phyloP scores from a whole-genome alignment of 2,797 vertebrate species.

The Ambastaia sidthimunki region DNA sequence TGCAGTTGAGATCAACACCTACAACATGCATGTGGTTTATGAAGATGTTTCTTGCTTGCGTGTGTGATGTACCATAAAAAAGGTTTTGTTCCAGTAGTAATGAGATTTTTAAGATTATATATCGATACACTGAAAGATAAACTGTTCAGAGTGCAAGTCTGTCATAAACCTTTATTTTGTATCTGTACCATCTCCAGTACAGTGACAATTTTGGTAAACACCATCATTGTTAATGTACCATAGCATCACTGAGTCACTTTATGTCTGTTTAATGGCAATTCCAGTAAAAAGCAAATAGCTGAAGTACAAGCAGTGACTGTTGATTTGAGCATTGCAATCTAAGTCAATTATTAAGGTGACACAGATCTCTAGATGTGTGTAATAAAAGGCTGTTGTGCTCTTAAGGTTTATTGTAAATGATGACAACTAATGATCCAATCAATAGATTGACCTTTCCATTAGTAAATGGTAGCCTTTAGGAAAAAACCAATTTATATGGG shows the following conservation, averaged over 20 bases:
- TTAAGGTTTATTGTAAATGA: background rate
- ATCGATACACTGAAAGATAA: background rate
- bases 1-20: too few relatives aligned
- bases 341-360: constrained; percentile 2
- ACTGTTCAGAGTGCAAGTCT: background rate
- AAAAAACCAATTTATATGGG: background rate
- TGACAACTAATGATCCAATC: background rate
- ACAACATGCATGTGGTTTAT: too few relatives aligned
- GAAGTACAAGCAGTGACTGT: background rate
- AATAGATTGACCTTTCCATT: background rate
- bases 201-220: constrained; percentile 28
- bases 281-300: constrained; percentile 28
- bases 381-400: background rate
- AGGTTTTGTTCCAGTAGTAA: background rate
- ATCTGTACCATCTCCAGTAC: background rate
- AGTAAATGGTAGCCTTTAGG: background rate
- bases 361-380: constrained; percentile 3
- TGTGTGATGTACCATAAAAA: constrained; percentile 7
- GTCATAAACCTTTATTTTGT: background rate
- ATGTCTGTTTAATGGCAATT: background rate
- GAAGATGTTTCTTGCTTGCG: background rate
- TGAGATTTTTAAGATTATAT: background rate
- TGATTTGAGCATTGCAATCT: constrained; percentile 8
- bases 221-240: constrained; percentile 10
- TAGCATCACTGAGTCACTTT: constrained; percentile 18